Percentiles rank a stretch among this genome's conserved stretches.
phyloP scores from a whole-genome alignment of 1,140 invertebrate genomes.

The Harlomillsia oculata region DNA sequence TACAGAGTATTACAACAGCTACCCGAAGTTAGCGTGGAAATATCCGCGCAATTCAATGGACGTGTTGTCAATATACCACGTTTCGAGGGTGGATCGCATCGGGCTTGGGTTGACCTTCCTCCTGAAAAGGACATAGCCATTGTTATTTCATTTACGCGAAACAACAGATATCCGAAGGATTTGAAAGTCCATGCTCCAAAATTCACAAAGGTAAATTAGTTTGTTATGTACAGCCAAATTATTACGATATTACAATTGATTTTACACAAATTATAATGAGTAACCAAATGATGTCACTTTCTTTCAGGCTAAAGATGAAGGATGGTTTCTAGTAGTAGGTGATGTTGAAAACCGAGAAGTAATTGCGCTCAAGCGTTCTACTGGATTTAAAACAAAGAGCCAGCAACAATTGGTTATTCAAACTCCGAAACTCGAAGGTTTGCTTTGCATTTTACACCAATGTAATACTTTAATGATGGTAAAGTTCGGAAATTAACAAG shows the following conservation, averaged over 20 bases:
- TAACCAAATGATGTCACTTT: not conserved
- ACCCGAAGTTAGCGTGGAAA: constrained; percentile 50
- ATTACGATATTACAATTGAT: not conserved
- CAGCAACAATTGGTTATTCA: constrained; percentile 53
- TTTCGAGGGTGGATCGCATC: not conserved
- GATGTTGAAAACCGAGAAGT: constrained; percentile 60
- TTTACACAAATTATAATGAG: not conserved
- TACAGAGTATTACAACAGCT: constrained; percentile 51
- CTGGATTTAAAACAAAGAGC: constrained; percentile 41
- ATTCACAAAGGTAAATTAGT: constrained; percentile 28
- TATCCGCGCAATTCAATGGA: constrained; percentile 41
- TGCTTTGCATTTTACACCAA: constrained; percentile 29
- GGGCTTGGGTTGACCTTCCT: constrained; percentile 27
- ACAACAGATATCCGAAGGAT: constrained; percentile 37
- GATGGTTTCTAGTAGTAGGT: constrained; percentile 86
- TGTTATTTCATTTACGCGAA: constrained; percentile 26
- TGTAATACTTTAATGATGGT: not conserved
- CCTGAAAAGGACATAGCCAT: constrained; percentile 27
- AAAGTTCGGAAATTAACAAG: constrained; percentile 7
- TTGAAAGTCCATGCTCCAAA: constrained; percentile 30
- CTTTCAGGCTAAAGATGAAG: constrained; percentile 70
- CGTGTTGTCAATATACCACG: constrained; percentile 3
- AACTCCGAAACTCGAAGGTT: constrained; percentile 51
- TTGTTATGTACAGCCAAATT: not conserved
- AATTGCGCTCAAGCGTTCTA: constrained; percentile 72